phyloP scores from a whole-genome alignment of 2,113 vertebrate species.

The Sinocyclocheilus maitianheensis region DNA sequence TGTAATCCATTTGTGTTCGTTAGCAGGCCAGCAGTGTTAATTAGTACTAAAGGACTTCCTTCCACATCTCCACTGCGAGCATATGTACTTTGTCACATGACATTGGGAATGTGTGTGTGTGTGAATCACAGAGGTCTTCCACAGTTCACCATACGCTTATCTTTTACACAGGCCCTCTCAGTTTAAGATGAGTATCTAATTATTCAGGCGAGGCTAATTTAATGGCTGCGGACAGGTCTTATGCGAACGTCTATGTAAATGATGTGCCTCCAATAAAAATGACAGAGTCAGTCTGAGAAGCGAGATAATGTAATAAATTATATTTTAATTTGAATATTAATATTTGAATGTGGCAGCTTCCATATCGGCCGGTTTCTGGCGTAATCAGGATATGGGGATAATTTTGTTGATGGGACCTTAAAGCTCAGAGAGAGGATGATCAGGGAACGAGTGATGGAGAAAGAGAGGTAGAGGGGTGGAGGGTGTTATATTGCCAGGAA shows the following conservation, averaged over 20 bases:
- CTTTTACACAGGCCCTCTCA: constrained; percentile 62
- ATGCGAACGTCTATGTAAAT: constrained; percentile 82
- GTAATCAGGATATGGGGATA: constrained; percentile 70
- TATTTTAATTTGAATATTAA: constrained; percentile 75
- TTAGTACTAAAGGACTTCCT: constrained; percentile 11
- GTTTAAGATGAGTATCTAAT: constrained; percentile 83
- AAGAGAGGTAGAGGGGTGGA: constrained; percentile 11
- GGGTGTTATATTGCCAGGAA: constrained; percentile 33
- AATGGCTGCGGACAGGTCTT: constrained; percentile 78
- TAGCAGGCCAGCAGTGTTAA: constrained; percentile 29
- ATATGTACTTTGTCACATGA: constrained; percentile 26
- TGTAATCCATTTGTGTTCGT: constrained; percentile 14
- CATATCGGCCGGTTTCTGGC: constrained; percentile 66
- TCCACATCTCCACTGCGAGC: not conserved
- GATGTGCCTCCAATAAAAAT: constrained; percentile 75
- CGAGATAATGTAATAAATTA: constrained; percentile 79
- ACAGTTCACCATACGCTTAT: constrained; percentile 55
- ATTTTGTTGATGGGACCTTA: constrained; percentile 68
- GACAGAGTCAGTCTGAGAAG: constrained; percentile 83
- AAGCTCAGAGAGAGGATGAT: constrained; percentile 56
- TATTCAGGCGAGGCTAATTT: constrained; percentile 86
- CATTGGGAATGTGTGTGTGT: constrained; percentile 25
- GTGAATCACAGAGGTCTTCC: constrained; percentile 42
- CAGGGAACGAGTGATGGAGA: constrained; percentile 40
- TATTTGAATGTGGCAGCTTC: constrained; percentile 70